Conservation (phyloP, 92 coral and sea anemone genomes). For the Muricea muricata region DNA sequence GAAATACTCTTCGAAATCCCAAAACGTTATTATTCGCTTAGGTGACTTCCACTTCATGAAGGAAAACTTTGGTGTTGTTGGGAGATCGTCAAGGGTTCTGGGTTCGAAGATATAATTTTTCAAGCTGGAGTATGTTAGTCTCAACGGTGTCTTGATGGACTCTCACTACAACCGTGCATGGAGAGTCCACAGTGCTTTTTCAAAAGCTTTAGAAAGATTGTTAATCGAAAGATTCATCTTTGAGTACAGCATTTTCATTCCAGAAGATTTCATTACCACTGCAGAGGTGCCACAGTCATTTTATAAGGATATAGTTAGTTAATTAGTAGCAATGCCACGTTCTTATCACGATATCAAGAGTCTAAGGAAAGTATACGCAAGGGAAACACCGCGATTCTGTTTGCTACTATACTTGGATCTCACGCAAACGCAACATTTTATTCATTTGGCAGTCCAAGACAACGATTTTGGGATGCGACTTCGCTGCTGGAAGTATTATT, state of each 20-base stretch:
- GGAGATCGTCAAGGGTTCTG: neutral
- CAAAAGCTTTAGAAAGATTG: conserved; percentile 16
- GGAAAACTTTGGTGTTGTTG: neutral
- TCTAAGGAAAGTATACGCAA: neutral
- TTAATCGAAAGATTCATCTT: neutral
- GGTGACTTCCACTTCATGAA: neutral
- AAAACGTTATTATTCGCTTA: neutral
- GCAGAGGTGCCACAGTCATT: too few relatives aligned
- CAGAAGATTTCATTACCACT: neutral
- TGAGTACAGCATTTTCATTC: neutral
- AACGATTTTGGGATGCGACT: neutral
- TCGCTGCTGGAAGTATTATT: neutral
- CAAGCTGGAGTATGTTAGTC: conserved; percentile 2
- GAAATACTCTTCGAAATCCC: neutral
- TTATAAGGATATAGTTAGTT: neutral
- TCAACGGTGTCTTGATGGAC: neutral
- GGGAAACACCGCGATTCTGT: conserved; percentile 3
- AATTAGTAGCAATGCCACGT: too few relatives aligned
- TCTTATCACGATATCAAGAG: too few relatives aligned
- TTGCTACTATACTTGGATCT: too few relatives aligned
- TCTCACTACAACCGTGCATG: conserved; percentile 8
- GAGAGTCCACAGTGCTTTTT: neutral
- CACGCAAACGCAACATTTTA: neutral
- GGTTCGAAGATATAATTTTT: neutral
- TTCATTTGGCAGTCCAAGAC: conserved; percentile 7